Percentiles rank a stretch among this genome's conserved stretches.
Evolutionary conservation across 2,888 invertebrate genomes (phyloP).

Genomic region (Scaptomyza tumidula): DNA sequence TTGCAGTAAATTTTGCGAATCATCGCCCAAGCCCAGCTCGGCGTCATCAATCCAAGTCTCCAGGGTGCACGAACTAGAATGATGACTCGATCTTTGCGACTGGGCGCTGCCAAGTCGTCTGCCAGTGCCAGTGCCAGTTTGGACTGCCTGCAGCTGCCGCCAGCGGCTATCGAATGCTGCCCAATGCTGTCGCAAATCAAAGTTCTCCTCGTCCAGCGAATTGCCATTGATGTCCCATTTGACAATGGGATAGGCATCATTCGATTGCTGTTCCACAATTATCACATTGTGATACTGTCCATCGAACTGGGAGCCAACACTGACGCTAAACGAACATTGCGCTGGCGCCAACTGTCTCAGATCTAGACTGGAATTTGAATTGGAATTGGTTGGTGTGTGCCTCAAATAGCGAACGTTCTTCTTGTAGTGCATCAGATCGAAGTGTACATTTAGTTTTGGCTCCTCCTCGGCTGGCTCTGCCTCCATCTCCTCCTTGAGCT

Average conservation of each 20-base stretch:
- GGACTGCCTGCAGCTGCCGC: slow-evolving; percentile 58
- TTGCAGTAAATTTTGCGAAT: slow-evolving; percentile 55
- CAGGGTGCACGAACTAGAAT: slow-evolving; percentile 83
- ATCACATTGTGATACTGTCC: slow-evolving; percentile 81
- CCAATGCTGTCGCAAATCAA: slow-evolving; percentile 69
- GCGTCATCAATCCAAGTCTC: slow-evolving; percentile 84
- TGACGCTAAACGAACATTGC: slow-evolving; percentile 73
- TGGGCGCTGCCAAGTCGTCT: slow-evolving; percentile 61
- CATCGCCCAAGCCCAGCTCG: slow-evolving; percentile 50
- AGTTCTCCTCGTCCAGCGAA: slow-evolving; percentile 78
- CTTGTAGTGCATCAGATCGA: slow-evolving; percentile 82
- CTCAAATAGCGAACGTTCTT: slow-evolving; percentile 82
- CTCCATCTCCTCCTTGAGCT: slow-evolving; percentile 23
- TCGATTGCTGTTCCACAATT: slow-evolving; percentile 76
- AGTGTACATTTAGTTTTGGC: slow-evolving; percentile 63
- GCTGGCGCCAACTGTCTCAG: slow-evolving; percentile 24
- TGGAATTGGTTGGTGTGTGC: slow-evolving; percentile 83
- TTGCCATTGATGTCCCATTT: slow-evolving; percentile 84
- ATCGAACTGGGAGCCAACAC: slow-evolving; percentile 76
- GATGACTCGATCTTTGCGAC: slow-evolving; percentile 80
- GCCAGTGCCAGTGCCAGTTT: slow-evolving; percentile 39
- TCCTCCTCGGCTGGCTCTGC: slow-evolving; percentile 27
- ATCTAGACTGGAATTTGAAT: slow-evolving; percentile 81
- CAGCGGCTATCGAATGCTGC: slow-evolving; percentile 77
- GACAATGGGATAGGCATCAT: slow-evolving; percentile 75